phyloP scores from a whole-genome alignment of 2,888 invertebrate species.

The Lithosia quadra region DNA sequence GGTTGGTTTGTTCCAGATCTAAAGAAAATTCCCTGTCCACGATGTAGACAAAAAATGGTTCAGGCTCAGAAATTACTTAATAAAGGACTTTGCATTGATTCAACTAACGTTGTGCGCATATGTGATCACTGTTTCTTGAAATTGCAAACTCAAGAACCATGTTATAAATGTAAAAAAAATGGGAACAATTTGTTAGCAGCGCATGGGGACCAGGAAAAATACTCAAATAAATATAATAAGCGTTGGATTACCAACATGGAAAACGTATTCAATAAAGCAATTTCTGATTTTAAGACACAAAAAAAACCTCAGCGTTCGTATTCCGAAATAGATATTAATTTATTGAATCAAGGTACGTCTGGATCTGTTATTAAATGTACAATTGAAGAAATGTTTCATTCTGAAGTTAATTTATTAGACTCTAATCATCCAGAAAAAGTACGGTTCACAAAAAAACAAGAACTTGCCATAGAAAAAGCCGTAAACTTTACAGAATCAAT shows the following conservation, averaged over 20 bases:
- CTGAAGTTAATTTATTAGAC: slow-evolving; percentile 8
- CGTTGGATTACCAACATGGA: slow-evolving; percentile 53
- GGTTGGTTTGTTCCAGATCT: slow-evolving; percentile 55
- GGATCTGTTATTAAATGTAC: slow-evolving; percentile 5
- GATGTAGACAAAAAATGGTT: slow-evolving; percentile 65
- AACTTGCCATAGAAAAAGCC: neutral
- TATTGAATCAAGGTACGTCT: neutral
- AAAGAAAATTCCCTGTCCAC: slow-evolving; percentile 61
- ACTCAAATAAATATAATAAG: slow-evolving; percentile 47
- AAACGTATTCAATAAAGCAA: slow-evolving; percentile 39
- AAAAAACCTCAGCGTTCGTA: neutral
- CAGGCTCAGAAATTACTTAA: slow-evolving; percentile 59
- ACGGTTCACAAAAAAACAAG: neutral
- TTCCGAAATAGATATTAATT: slow-evolving; percentile 9
- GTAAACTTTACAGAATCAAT: slow-evolving; percentile 9
- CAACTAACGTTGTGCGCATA: slow-evolving; percentile 60
- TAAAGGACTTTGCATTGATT: slow-evolving; percentile 51
- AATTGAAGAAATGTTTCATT: slow-evolving; percentile 14
- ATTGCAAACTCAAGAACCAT: slow-evolving; percentile 47
- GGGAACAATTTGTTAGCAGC: slow-evolving; percentile 59
- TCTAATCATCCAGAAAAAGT: neutral
- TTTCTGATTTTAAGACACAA: neutral
- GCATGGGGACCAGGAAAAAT: slow-evolving; percentile 54
- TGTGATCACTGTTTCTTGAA: slow-evolving; percentile 67
- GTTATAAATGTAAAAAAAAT: slow-evolving; percentile 64